These are phyloP conservation scores for Pararge aegeria DNA, from an alignment of 1,140 invertebrate species.

Conservation along the genomic window DNA sequence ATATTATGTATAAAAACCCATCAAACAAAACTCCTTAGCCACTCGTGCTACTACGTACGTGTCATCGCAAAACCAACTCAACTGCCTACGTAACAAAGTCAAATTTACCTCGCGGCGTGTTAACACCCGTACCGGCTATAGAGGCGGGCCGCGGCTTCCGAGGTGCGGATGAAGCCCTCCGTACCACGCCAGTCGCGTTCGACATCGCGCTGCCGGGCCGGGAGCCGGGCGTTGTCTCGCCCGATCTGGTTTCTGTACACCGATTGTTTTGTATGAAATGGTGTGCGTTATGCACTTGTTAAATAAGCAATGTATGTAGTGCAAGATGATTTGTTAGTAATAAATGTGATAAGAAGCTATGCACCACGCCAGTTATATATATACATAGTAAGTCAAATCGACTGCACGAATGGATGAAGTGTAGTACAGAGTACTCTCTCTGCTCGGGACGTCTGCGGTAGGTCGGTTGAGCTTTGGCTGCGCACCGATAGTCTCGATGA, in stretches of 20 bases:
- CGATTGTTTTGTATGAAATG: slow-evolving; percentile 8
- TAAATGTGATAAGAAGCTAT: neutral
- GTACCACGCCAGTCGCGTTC: slow-evolving; percentile 62
- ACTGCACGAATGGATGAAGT: no score
- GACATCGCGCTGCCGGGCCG: slow-evolving; percentile 90
- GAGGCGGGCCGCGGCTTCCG: slow-evolving; percentile 88
- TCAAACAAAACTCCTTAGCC: neutral
- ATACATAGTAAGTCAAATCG: no score
- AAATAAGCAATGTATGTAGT: slow-evolving; percentile 2
- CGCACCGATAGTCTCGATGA: no score
- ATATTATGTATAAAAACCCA: neutral
- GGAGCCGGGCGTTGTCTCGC: slow-evolving; percentile 80
- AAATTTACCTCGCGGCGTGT: slow-evolving; percentile 75
- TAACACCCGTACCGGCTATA: slow-evolving; percentile 91
- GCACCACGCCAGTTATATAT: neutral
- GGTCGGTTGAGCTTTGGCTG: no score
- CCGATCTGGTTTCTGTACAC: slow-evolving; percentile 41
- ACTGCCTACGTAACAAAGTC: slow-evolving; percentile 23
- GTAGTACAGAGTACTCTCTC: no score
- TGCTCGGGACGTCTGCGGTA: no score
- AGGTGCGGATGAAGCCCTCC: slow-evolving; percentile 81
- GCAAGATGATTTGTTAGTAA: neutral
- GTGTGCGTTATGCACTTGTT: neutral
- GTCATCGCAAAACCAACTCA: slow-evolving; percentile 23
- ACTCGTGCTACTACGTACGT: slow-evolving; percentile 22